Evolutionary conservation across 2,888 invertebrate genomes (phyloP).

Genomic region (Hydroisotoma schaefferi): DNA sequence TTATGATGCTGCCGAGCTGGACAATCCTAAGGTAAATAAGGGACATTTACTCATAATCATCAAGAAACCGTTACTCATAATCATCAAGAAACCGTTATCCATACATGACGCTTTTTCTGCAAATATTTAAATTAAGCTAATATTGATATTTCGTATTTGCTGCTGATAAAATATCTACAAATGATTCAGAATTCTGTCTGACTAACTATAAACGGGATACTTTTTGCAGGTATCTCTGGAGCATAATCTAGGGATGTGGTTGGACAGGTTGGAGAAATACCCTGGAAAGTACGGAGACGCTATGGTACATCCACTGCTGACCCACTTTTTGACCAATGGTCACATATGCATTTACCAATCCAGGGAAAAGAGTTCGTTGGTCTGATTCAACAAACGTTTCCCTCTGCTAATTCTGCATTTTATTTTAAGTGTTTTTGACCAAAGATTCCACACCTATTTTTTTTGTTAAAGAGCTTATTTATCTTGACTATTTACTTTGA

Average conservation of each 20-base stretch:
- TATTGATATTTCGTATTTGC: not conserved
- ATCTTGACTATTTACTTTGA: not conserved
- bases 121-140: too few species aligned
- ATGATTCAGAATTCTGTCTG: too few species aligned
- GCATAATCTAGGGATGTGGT: slow-evolving; percentile 39
- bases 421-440: not conserved
- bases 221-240: slow-evolving; percentile 33
- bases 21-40: slow-evolving; percentile 38
- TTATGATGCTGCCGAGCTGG: slow-evolving; percentile 30
- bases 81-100: too few species aligned
- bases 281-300: slow-evolving; percentile 38
- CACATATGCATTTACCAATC: slow-evolving; percentile 39
- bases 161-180: not conserved
- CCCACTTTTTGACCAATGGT: slow-evolving; percentile 32
- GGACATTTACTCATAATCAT: too few species aligned
- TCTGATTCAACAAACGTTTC: slow-evolving; percentile 15
- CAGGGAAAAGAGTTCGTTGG: slow-evolving; percentile 36
- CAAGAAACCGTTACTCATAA: too few species aligned
- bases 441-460: not conserved
- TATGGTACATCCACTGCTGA: slow-evolving; percentile 32
- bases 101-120: too few species aligned
- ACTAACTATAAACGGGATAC: too few species aligned
- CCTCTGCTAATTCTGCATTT: not conserved
- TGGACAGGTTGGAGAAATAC: slow-evolving; percentile 35
- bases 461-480: not conserved